Evolutionary conservation across 2,113 vertebrate genomes (phyloP), one percentile per base, ranked within the genome.

Genomic region (Taurulus bubalis): DNA sequence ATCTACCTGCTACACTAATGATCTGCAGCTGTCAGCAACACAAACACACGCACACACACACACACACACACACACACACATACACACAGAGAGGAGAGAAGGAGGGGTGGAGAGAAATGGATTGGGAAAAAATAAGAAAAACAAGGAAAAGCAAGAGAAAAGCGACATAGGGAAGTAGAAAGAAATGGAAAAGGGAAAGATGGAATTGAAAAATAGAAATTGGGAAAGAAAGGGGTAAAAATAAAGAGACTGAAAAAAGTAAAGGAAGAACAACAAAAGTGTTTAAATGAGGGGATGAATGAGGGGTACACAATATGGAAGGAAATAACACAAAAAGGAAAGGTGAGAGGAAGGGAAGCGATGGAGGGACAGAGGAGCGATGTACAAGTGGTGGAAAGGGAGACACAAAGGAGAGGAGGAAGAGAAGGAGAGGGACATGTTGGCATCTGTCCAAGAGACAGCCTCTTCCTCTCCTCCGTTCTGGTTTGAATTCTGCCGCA

Each of bases 1-100:
- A 18, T 75, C 42, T 91, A 87, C 84, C 84, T 91, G 88, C 82
- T 76, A 82, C 79, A 80, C 83, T 90, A 90, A 91, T 87, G 88
- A 91, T 88, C 75, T 90, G 79, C 88, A 91, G 84, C 90, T 89
- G 87, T 89, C 79, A 83, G 79, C 69, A 60, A 58, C 58, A 83
- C 51, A 77, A 59, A 70, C 14, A 42, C 40, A 42, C 40, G 15
- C 12, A 42, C 40, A 49, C 42, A 65, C 24, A 78, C 60, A 71
- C 18, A 49, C 47, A 49, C 47, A 49, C 47, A 70, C 59, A 59
- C 59, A 84, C 51, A 78, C 60, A 71, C 18, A 49, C 47, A 20
- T 18, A 49, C 47, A 75, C 38, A 67, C 66, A 70, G 51, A 60
- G 8, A 0, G 4, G 24, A 69, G 45, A 47, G 22, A 26, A 10